These are phyloP conservation scores for Megaceryle maxima DNA, from an alignment of 2,113 vertebrate genomes.

Conservation along the genomic window DNA sequence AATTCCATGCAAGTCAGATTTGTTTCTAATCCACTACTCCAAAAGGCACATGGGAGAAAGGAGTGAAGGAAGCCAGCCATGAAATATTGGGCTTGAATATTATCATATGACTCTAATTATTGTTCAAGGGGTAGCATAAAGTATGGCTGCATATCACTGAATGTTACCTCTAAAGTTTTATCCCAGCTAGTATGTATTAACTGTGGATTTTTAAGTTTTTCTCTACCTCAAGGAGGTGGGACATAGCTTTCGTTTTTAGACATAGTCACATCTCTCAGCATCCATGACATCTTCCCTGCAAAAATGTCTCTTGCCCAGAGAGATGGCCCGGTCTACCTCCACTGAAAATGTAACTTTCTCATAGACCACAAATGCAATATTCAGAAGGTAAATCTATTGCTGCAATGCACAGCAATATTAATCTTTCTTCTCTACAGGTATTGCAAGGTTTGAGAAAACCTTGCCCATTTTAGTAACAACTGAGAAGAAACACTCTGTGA, in stretches of 20 bases:
- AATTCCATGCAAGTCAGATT: background rate
- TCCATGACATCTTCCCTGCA: background rate
- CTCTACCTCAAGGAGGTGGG: background rate
- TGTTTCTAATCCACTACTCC: background rate
- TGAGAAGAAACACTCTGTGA: background rate
- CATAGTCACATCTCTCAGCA: background rate
- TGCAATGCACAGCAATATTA: background rate
- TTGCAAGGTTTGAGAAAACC: background rate
- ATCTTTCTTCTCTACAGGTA: background rate
- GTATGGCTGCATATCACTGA: background rate
- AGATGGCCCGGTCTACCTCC: background rate
- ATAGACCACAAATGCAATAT: background rate
- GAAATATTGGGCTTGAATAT: background rate
- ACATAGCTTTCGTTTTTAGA: background rate
- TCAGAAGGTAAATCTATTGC: background rate
- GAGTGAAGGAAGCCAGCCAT: background rate
- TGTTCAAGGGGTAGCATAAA: background rate
- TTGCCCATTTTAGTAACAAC: background rate
- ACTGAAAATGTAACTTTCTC: background rate
- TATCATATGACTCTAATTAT: background rate
- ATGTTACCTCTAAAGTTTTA: background rate
- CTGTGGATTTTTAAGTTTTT: background rate
- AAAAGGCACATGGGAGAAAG: background rate
- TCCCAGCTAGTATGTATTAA: background rate
- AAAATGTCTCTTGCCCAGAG: background rate